Evolutionary conservation across 1,140 invertebrate species (phyloP).

Genomic region (Globodera ellingtonae): DNA sequence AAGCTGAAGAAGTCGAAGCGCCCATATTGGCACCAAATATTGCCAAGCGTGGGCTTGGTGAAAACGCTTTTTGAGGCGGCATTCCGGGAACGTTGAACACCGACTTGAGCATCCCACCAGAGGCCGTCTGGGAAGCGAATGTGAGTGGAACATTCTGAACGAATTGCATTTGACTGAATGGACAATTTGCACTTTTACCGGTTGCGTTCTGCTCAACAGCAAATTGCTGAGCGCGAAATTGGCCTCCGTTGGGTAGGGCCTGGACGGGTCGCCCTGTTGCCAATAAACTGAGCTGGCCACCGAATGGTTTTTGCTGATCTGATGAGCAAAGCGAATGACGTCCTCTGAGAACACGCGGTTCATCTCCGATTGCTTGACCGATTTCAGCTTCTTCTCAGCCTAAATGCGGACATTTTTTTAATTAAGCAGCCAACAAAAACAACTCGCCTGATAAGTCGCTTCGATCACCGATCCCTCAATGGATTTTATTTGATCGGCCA

Average conservation of each 20-base stretch:
- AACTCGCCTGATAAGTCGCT: conserved; percentile 46
- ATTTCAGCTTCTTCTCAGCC: conserved; percentile 51
- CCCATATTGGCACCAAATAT: conserved; percentile 1
- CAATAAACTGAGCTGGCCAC: conserved; percentile 48
- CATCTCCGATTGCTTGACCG: conserved; percentile 46
- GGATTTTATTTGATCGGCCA: conserved; percentile 37
- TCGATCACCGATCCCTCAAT: conserved; percentile 37
- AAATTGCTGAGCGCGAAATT: conserved; percentile 42
- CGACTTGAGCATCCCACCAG: conserved; percentile 28
- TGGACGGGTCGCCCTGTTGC: conserved; percentile 41
- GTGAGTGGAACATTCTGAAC: conserved; percentile 3
- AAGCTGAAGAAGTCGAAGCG: conserved; percentile 11
- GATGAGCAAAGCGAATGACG: conserved; percentile 46
- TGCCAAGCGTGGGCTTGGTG: conserved; percentile 19
- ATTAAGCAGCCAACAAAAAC: neutral
- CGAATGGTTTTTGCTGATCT: conserved; percentile 38
- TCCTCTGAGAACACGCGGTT: conserved; percentile 47
- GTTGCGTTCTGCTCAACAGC: conserved; percentile 30
- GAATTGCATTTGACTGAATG: neutral
- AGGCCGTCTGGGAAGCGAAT: conserved; percentile 28
- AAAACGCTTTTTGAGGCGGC: conserved; percentile 31
- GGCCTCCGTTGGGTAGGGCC: conserved; percentile 48
- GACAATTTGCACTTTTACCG: conserved; percentile 3
- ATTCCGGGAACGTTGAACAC: conserved; percentile 20
- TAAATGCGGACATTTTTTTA: neutral